phyloP scores from a whole-genome alignment of 2,888 invertebrate species.

The Portevinia maculata region DNA sequence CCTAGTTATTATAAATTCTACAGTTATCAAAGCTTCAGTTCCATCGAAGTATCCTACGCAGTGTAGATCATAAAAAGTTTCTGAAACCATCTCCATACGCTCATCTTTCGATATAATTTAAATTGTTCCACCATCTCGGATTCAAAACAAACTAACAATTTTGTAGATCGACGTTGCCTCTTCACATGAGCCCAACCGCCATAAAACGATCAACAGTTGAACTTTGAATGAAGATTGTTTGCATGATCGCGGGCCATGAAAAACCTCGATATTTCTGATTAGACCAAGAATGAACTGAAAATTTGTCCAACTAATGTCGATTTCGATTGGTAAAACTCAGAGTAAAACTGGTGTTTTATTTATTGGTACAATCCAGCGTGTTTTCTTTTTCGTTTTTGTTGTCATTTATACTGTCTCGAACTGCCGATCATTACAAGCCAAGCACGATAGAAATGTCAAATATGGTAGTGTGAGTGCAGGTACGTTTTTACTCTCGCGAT shows the following conservation, averaged over 20 bases:
- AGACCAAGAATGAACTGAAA: conserved; percentile 9
- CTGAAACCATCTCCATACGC: conserved; percentile 1
- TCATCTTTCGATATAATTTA: conserved; percentile 1
- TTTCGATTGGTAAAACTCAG: no score
- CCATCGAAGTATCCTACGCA: background rate
- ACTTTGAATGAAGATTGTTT: conserved; percentile 36
- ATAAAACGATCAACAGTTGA: conserved; percentile 51
- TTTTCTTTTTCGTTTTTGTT: no score
- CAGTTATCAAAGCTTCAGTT: conserved; percentile 48
- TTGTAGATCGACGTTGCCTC: conserved; percentile 40
- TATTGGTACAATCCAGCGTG: no score
- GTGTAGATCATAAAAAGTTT: background rate
- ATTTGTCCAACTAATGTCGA: conserved; percentile 30
- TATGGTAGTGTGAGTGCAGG: no score
- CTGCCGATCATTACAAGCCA: no score
- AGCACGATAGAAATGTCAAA: no score
- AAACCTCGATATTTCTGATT: background rate
- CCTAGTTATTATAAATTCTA: conserved; percentile 60
- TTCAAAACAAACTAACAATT: conserved; percentile 51
- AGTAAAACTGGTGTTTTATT: no score
- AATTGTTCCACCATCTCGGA: conserved; percentile 30
- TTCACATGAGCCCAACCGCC: conserved; percentile 54
- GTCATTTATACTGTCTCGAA: no score
- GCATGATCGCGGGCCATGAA: background rate
- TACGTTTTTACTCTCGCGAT: no score